These are phyloP conservation scores for Carlito syrichta DNA, from an alignment of 2,113 vertebrate species.

Conservation along the genomic window DNA sequence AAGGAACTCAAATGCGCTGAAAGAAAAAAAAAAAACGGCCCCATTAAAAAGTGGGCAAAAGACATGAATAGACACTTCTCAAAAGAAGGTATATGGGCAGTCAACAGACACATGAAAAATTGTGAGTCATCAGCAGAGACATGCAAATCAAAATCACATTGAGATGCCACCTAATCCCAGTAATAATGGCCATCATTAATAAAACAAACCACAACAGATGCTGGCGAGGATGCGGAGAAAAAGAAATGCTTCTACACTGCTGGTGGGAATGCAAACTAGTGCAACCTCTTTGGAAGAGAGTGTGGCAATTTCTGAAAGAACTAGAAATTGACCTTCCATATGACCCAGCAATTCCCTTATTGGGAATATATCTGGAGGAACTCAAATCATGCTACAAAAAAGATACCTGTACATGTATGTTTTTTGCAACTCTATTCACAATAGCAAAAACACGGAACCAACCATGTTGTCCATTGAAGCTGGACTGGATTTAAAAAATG, in stretches of 20 bases:
- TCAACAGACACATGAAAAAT: no score
- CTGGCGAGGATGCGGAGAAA: background rate
- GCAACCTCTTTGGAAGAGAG: background rate
- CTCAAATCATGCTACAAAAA: background rate
- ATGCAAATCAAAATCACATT: no score
- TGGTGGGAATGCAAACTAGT: background rate
- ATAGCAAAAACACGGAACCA: background rate
- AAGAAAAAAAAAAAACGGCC: no score
- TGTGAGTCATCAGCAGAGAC: no score
- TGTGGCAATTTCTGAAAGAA: background rate
- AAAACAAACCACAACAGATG: background rate
- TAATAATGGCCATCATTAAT: background rate
- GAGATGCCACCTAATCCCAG: no score
- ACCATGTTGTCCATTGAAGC: background rate
- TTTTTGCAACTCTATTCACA: background rate
- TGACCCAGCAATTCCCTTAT: background rate
- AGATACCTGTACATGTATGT: background rate
- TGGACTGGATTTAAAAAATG: background rate
- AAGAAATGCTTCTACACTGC: background rate
- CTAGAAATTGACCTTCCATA: background rate
- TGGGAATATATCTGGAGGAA: background rate
- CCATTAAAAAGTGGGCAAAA: no score
- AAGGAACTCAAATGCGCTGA: no score
- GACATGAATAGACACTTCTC: no score
- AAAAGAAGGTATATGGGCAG: no score